These are phyloP conservation scores for Lasioglossum leucozonium DNA, from an alignment of 2,888 invertebrate genomes.

Conservation along the genomic window DNA sequence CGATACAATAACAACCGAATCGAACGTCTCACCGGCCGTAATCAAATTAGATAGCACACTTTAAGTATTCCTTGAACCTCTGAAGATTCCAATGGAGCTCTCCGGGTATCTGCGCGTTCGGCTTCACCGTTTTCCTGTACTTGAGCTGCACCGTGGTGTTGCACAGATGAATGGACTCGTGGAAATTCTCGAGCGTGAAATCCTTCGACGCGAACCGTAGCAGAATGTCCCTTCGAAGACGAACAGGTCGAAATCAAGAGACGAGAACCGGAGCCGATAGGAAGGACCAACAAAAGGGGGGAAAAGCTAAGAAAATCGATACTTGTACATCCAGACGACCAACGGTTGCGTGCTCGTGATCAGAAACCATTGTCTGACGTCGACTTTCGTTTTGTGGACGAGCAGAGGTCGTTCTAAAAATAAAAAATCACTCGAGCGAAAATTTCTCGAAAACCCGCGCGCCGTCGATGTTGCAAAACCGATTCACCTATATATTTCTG, in stretches of 20 bases:
- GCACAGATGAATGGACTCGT: constrained; percentile 69
- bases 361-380: constrained; percentile 69
- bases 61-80: constrained; percentile 65
- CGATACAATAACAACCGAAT: neutral
- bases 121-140: constrained; percentile 55
- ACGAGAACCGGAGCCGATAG: too few relatives aligned
- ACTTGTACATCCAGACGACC: constrained; percentile 69
- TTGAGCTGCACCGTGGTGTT: constrained; percentile 68
- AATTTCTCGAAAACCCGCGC: neutral
- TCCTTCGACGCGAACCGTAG: constrained; percentile 67
- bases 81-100: constrained; percentile 70
- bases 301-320: constrained; percentile 23
- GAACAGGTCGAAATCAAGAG: neutral
- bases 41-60: constrained; percentile 42
- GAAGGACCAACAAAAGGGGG: neutral
- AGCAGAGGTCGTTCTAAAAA: constrained; percentile 65
- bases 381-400: constrained; percentile 65
- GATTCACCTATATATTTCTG: constrained; percentile 69
- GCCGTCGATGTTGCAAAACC: neutral
- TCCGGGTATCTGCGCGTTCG: constrained; percentile 49
- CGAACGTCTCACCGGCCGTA: neutral
- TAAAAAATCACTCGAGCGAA: neutral
- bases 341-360: constrained; percentile 69
- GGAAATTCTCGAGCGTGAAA: constrained; percentile 64
- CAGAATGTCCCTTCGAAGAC: constrained; percentile 59